Percentiles rank a stretch among this genome's conserved stretches.
Evolutionary conservation across 1,140 invertebrate species (phyloP).

Genomic region (Pseudobourletiella spinata): DNA sequence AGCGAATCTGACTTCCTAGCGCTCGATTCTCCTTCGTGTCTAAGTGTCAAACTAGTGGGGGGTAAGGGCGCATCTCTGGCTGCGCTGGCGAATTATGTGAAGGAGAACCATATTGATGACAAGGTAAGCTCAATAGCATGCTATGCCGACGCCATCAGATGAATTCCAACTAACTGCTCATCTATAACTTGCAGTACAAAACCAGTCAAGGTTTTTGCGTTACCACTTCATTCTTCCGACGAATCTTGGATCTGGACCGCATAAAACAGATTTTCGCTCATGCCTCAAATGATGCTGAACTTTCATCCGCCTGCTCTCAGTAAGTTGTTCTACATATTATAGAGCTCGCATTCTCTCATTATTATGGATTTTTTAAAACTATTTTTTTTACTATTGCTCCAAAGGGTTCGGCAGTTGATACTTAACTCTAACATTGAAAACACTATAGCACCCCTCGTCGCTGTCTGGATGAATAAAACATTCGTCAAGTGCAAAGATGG

Average conservation of each 20-base stretch:
- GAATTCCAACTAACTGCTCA: no score
- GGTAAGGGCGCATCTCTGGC: constrained; percentile 64
- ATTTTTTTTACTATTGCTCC: not conserved
- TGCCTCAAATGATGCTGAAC: not conserved
- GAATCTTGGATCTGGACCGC: constrained; percentile 42
- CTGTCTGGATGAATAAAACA: constrained; percentile 14
- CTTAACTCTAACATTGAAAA: constrained; percentile 5
- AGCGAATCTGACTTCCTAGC: no score
- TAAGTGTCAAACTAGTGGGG: constrained; percentile 50
- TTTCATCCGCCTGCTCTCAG: constrained; percentile 18
- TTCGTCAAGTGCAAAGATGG: constrained; percentile 34
- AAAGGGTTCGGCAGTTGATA: constrained; percentile 28
- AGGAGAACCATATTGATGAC: constrained; percentile 37
- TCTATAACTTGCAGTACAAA: no score
- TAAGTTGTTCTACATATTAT: no score
- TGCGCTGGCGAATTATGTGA: constrained; percentile 40
- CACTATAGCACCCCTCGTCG: constrained; percentile 11
- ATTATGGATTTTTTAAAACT: not conserved
- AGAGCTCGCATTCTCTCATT: not conserved
- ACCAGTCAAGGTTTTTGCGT: constrained; percentile 54
- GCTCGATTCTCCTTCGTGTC: constrained; percentile 40
- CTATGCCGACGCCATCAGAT: no score
- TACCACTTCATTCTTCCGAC: constrained; percentile 49
- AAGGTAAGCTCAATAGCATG: no score
- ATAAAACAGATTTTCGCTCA: constrained; percentile 8